These are phyloP conservation scores for Strongylocentrotus purpuratus DNA, from an alignment of 35 echinoderm and acorn worm species.

Conservation along the genomic window DNA sequence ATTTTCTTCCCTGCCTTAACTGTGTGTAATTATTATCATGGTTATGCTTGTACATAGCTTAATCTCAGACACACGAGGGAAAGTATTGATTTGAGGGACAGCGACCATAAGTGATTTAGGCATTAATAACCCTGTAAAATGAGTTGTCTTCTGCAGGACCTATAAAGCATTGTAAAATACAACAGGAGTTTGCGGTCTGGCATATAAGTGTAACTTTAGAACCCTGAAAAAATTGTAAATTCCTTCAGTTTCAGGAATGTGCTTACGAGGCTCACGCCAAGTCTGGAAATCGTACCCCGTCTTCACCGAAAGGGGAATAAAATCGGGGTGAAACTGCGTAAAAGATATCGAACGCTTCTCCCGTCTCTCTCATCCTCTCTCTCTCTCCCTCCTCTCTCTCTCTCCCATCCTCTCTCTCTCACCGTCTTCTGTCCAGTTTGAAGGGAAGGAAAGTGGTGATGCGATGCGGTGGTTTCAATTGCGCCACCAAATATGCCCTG, in stretches of 20 bases:
- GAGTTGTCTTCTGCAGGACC: not conserved
- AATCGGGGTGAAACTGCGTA: constrained; percentile 30
- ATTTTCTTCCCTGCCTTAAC: too few species aligned
- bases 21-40: too few species aligned
- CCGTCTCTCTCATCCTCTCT: not conserved
- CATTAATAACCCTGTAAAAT: not conserved
- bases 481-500: constrained; percentile 24
- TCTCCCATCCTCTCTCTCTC: not conserved
- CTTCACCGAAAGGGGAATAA: not conserved
- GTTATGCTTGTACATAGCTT: not conserved
- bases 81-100: not conserved
- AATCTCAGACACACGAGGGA: not conserved
- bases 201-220: not conserved
- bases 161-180: not conserved
- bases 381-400: not conserved
- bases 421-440: not conserved
- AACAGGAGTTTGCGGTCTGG: not conserved
- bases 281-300: not conserved
- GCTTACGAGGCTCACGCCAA: not conserved
- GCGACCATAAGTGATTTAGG: not conserved
- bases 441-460: not conserved
- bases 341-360: constrained; percentile 21
- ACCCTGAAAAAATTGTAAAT: not conserved
- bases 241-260: not conserved
- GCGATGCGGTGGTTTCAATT: not conserved